Conservation (phyloP, 2,888 invertebrate species). For the Macrosiphum euphorbiae region DNA sequence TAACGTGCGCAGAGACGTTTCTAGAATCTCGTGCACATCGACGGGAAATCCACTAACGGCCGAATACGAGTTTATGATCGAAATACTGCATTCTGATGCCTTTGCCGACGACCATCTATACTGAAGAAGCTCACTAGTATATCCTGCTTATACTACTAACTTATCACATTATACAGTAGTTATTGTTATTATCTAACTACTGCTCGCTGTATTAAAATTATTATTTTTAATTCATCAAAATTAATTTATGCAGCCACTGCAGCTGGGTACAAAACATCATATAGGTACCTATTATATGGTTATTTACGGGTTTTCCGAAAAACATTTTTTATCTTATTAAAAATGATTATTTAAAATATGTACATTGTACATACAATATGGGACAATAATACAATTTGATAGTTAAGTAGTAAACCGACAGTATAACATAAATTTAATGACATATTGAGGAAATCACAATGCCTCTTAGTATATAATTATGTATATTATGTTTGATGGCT, state of each 20-base stretch:
- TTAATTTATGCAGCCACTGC: no score
- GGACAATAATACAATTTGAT: no score
- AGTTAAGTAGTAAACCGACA: no score
- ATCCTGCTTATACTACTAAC: not conserved
- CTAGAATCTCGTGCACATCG: accelerated
- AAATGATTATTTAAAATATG: not conserved
- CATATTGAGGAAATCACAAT: no score
- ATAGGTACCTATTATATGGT: not conserved
- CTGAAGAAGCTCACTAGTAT: not conserved
- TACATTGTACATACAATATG: no score
- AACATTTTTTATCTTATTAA: not conserved
- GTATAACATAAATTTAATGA: no score
- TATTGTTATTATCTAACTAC: not conserved
- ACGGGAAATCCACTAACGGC: not conserved
- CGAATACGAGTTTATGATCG: not conserved
- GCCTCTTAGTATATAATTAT: no score
- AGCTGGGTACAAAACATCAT: no score
- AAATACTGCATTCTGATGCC: not conserved
- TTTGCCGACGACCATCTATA: not conserved
- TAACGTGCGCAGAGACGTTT: not conserved
- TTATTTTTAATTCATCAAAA: not conserved
- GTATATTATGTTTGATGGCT: no score
- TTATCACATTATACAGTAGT: not conserved
- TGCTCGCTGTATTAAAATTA: not conserved
- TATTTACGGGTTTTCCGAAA: no score